phyloP scores from a whole-genome alignment of 2,888 invertebrate genomes.

The Tinea trinotella region DNA sequence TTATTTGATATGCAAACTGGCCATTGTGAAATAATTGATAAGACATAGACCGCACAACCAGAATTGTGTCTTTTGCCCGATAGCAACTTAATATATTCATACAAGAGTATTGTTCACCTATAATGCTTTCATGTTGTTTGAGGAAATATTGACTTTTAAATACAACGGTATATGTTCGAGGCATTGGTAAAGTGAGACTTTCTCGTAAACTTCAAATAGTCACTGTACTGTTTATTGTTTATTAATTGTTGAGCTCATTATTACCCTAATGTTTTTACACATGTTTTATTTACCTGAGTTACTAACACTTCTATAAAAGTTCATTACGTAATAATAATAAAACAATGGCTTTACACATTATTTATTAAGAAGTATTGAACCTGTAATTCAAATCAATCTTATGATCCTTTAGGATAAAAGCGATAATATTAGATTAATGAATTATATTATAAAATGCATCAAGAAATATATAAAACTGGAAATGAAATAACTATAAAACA shows the following conservation, averaged over 20 bases:
- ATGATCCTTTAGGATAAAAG: too few relatives aligned
- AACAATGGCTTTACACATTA: too few relatives aligned
- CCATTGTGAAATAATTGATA: not conserved
- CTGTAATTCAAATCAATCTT: too few relatives aligned
- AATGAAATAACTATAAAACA: too few relatives aligned
- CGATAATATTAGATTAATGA: too few relatives aligned
- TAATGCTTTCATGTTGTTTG: constrained; percentile 1
- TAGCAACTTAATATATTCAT: not conserved
- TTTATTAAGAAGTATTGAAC: too few relatives aligned
- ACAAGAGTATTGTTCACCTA: not conserved
- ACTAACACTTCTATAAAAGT: too few relatives aligned
- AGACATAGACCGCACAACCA: not conserved
- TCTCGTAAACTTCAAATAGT: constrained; percentile 10
- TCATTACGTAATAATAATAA: too few relatives aligned
- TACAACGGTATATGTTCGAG: not conserved
- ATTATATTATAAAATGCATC: too few relatives aligned
- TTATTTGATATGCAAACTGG: not conserved
- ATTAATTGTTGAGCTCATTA: not conserved
- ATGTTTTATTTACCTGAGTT: too few relatives aligned
- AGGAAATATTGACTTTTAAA: constrained; percentile 5
- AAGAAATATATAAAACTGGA: too few relatives aligned
- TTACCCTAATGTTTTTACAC: too few relatives aligned
- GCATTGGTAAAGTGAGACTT: constrained; percentile 4
- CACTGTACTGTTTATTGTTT: not conserved
- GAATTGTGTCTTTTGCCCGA: not conserved